A percentile compares a stretch with the other conserved stretches of the same genome.
Conservation (phyloP, 2,113 vertebrate genomes). For the Mus musculus region GRCm39 chr6:26146501-26147000, state of each 20-base stretch:
- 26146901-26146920: background rate
- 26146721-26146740: background rate
- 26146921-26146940: background rate
- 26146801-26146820: background rate
- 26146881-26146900: background rate
- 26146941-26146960: background rate
- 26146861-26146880: background rate
- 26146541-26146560: background rate
- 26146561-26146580: no score
- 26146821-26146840: background rate
- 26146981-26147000: background rate
- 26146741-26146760: background rate
- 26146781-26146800: no score
- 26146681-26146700: no score
- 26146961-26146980: constrained; percentile 37
- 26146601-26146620: background rate
- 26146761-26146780: no score
- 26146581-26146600: background rate
- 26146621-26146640: background rate
- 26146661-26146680: background rate
- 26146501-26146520: background rate
- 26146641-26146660: background rate
- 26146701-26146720: background rate
- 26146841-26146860: background rate
- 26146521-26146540: background rate